Percentiles rank a stretch among this genome's conserved stretches.
Evolutionary conservation across 1,140 invertebrate genomes (phyloP).

Genomic region (Trypoxylus dichotomus): DNA sequence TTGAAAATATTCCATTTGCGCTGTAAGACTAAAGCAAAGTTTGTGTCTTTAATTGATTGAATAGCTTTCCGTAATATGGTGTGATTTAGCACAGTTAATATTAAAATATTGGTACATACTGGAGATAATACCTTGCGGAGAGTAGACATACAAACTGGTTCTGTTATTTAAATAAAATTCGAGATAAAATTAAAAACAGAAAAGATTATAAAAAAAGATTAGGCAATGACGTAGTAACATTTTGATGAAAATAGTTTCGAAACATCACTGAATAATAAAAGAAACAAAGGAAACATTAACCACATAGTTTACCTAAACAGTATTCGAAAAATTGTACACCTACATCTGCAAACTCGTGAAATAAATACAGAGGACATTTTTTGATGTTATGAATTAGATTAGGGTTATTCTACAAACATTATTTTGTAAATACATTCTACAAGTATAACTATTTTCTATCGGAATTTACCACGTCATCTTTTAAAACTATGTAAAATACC

Average conservation of each 20-base stretch:
- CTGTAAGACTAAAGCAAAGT: slow-evolving; percentile 15
- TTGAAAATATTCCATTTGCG: slow-evolving; percentile 1
- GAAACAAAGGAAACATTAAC: too few species aligned
- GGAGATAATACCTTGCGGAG: background rate
- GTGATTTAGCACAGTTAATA: slow-evolving; percentile 14
- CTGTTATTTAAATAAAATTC: background rate
- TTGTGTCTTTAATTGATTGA: slow-evolving; percentile 9
- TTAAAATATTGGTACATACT: background rate
- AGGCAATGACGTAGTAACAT: background rate
- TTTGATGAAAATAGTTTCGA: background rate
- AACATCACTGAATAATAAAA: too few species aligned
- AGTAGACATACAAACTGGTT: background rate
- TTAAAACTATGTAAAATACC: slow-evolving; percentile 8
- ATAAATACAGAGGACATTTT: too few species aligned
- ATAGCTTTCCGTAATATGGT: slow-evolving; percentile 12
- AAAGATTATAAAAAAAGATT: background rate
- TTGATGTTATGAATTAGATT: too few species aligned
- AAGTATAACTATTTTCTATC: background rate
- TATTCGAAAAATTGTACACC: too few species aligned
- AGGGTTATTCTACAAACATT: too few species aligned
- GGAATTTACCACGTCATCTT: background rate
- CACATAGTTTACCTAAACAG: too few species aligned
- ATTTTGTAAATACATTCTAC: background rate
- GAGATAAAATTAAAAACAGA: background rate
- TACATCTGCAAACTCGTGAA: too few species aligned